phyloP scores from a whole-genome alignment of 2,888 invertebrate species.

The Pristionchus maxplancki region DNA sequence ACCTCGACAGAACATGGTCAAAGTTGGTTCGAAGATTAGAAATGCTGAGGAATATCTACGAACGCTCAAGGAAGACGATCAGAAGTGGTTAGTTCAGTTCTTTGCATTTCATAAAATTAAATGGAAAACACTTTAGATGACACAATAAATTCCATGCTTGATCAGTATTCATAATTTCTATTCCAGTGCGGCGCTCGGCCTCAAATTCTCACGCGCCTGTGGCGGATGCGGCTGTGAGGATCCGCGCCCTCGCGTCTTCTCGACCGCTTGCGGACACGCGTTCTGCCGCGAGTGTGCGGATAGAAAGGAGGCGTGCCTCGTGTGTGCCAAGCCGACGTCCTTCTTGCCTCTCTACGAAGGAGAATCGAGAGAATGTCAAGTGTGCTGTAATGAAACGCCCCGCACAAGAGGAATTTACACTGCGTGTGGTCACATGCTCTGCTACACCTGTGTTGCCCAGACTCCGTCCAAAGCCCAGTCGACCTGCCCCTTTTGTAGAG shows the following conservation, averaged over 20 bases:
- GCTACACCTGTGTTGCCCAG: not conserved
- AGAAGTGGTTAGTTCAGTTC: not conserved
- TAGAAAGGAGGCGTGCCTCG: not conserved
- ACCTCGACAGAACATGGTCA: too few species aligned
- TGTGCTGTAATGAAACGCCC: not conserved
- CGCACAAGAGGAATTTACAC: not conserved
- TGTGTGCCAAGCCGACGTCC: not conserved
- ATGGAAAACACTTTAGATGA: too few species aligned
- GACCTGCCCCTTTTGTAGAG: not conserved
- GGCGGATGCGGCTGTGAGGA: not conserved
- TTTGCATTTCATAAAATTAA: too few species aligned
- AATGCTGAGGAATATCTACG: not conserved
- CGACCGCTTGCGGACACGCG: not conserved
- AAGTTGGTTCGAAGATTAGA: not conserved
- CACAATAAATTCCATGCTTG: not conserved
- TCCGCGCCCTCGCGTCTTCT: not conserved
- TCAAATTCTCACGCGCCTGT: too few species aligned
- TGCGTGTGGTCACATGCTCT: not conserved
- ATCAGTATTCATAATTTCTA: too few species aligned
- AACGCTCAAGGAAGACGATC: not conserved
- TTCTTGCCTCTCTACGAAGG: not conserved
- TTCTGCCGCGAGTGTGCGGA: too few species aligned
- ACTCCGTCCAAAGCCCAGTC: not conserved
- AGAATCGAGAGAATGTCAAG: not conserved
- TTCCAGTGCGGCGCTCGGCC: too few species aligned